Conservation (phyloP, 2,888 invertebrate genomes). For the Tricholauxania praeusta region DNA sequence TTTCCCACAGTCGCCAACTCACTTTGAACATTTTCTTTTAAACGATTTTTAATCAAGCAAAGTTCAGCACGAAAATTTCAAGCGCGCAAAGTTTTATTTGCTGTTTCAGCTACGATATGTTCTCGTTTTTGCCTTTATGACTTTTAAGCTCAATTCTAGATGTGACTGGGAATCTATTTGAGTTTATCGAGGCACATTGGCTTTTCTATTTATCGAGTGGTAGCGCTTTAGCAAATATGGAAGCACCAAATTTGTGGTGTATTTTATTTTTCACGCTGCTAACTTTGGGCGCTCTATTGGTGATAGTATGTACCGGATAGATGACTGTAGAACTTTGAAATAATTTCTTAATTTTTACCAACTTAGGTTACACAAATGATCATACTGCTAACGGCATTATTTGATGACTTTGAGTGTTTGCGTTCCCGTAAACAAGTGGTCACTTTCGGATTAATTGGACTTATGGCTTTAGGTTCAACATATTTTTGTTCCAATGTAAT, state of each 20-base stretch:
- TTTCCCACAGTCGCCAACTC: too few relatives aligned
- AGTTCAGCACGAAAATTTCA: too few relatives aligned
- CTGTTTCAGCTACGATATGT: too few relatives aligned
- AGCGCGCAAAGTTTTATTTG: too few relatives aligned
- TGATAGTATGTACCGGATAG: conserved; percentile 75
- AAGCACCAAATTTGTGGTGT: conserved; percentile 77
- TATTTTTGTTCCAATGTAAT: conserved; percentile 57
- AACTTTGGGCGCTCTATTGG: conserved; percentile 77
- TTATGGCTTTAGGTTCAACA: conserved; percentile 49
- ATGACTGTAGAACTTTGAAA: background rate
- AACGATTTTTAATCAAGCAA: too few relatives aligned
- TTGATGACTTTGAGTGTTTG: conserved; percentile 58
- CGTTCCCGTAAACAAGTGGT: conserved; percentile 49
- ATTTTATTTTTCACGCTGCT: conserved; percentile 80
- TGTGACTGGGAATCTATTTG: too few relatives aligned
- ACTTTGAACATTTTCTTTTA: too few relatives aligned
- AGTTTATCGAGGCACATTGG: conserved; percentile 10
- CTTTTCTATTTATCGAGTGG: conserved; percentile 41
- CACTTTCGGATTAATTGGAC: conserved; percentile 46
- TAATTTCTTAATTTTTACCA: background rate
- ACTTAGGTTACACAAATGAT: conserved; percentile 54
- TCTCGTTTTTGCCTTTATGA: too few relatives aligned
- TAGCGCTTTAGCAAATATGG: conserved; percentile 42
- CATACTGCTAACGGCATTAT: conserved; percentile 55
- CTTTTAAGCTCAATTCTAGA: too few relatives aligned